Evolutionary conservation across 2,113 vertebrate genomes (phyloP).

Genomic region (Vidua chalybeata): DNA sequence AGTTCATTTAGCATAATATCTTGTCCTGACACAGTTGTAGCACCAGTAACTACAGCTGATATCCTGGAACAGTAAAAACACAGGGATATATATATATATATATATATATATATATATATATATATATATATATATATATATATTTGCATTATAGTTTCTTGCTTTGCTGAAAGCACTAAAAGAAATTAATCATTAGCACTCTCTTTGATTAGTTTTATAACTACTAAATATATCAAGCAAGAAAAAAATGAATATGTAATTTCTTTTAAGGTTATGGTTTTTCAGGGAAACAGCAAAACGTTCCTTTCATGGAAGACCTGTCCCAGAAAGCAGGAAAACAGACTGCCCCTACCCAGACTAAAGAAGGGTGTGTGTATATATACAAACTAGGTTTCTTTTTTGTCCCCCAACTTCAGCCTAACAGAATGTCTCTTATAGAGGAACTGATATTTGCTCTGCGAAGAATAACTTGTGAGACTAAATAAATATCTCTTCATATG

Average conservation of each 20-base stretch:
- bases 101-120: too few species aligned
- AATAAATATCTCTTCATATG: neutral
- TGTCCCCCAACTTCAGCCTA: neutral
- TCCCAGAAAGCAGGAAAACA: neutral
- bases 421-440: neutral
- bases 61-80: neutral
- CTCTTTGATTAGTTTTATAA: neutral
- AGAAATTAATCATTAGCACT: neutral
- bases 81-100: too few species aligned
- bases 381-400: neutral
- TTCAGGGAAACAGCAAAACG: neutral
- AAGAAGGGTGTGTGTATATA: neutral
- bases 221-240: neutral
- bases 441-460: neutral
- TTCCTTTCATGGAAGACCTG: neutral
- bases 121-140: neutral
- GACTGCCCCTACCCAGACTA: neutral
- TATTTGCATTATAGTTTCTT: neutral
- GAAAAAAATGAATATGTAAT: neutral
- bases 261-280: neutral
- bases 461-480: neutral
- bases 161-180: neutral
- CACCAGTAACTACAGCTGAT: neutral
- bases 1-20: neutral
- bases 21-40: neutral